Base-by-base conservation (phyloP, 2,113 vertebrate species). In the Callocephalon fimbriatum region DNA sequence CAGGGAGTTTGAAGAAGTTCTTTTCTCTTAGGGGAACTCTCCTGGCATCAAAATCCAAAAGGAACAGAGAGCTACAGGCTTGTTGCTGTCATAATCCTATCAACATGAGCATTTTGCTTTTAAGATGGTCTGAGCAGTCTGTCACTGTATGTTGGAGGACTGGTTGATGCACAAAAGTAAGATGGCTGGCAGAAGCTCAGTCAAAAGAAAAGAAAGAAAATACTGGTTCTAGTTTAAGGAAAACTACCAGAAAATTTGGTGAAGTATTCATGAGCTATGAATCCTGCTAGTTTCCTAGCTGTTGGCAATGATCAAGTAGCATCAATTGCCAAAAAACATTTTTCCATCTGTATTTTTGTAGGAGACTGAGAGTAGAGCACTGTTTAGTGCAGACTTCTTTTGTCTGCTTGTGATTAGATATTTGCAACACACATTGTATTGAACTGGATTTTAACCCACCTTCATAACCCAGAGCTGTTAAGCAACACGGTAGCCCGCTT, bases 11-110 rank as follows among this genome's bases (percentile, higher is more conserved):
- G 63, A 91, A 92, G 79, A 92, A 94, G 51, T 96, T 95, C 62
- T 79, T 95, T 70, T 78, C 59, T 74, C 26, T 73, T 87, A 72
- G 51, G 83, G 93, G 73, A 92, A 37, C 70, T 95, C 80, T 96
- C 8, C 48, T 96, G 93, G 76, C 89, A 93, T 81, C 70, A 87
- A 88, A 94, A 91, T 91, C 35, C 71, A 90, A 4, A 40, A 95
- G 53, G 62, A 79, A 61, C 76, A 71, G 96, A 72, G 87, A 72
- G 51, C 80, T 93, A 61, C 74, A 91, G 73, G 56, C 80, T 89
- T 94, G 88, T 95, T 88, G 71, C 94, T 97, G 95, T 97, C 96
- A 95, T 75, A 93, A 93, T 92, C 58, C 67, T 92, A 93, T 92
- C 95, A 96, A 92, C 78, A 83, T 0, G 1, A 90, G 58, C 4